These are phyloP conservation scores for Coelinius sp. DNA, from an alignment of 2,888 invertebrate species.

Conservation along the genomic window DNA sequence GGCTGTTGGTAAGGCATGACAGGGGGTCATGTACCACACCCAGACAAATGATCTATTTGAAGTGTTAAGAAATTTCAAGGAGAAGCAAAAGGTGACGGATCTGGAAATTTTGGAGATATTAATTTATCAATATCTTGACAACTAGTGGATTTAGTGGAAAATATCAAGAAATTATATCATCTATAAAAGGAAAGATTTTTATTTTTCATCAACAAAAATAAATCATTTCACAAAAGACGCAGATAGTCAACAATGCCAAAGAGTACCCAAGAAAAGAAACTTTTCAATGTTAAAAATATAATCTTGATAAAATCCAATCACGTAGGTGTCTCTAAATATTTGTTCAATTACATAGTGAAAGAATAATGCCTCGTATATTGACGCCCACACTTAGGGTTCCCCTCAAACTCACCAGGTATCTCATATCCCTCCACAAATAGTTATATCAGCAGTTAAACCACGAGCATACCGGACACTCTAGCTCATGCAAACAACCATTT, in stretches of 20 bases:
- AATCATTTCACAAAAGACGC: too few relatives aligned
- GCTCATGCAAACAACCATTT: constrained; percentile 23
- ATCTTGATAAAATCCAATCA: not conserved
- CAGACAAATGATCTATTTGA: not conserved
- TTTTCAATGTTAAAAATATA: too few relatives aligned
- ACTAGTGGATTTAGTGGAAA: too few relatives aligned
- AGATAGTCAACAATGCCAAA: too few relatives aligned
- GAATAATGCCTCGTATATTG: not conserved
- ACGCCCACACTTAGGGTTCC: not conserved
- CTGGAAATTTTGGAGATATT: too few relatives aligned
- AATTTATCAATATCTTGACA: too few relatives aligned
- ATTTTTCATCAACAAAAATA: too few relatives aligned
- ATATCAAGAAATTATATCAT: too few relatives aligned
- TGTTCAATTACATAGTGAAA: not conserved
- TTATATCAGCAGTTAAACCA: constrained; percentile 21
- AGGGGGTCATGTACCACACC: not conserved
- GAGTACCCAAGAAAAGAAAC: not conserved
- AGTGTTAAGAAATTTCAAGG: not conserved
- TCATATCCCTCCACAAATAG: constrained; percentile 20
- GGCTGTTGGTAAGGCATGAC: not conserved
- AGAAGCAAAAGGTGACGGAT: too few relatives aligned
- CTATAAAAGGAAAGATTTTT: too few relatives aligned
- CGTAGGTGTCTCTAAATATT: not conserved
- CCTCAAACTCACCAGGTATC: constrained; percentile 16
- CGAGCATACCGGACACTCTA: constrained; percentile 22